Conservation (phyloP, 2,113 vertebrate genomes). For the Onychostruthus taczanowskii region DNA sequence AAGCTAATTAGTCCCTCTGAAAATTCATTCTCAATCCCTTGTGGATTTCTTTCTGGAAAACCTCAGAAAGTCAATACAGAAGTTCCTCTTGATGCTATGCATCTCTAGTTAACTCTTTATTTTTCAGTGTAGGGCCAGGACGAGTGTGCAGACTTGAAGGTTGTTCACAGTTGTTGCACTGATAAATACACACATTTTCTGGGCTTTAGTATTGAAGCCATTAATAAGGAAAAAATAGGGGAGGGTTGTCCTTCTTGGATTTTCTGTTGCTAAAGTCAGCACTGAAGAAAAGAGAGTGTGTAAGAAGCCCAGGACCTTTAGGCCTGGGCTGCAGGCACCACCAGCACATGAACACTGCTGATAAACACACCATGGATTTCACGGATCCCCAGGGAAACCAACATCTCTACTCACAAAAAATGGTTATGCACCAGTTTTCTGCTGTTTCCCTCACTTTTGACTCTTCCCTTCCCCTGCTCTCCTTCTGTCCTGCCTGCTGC, state of each 20-base stretch:
- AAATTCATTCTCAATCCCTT: not conserved
- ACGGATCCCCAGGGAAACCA: not conserved
- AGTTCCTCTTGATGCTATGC: not conserved
- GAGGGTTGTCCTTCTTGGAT: not conserved
- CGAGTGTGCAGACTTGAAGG: not conserved
- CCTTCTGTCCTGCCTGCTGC: not conserved
- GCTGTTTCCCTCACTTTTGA: not conserved
- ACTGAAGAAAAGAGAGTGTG: not conserved
- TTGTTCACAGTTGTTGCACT: not conserved
- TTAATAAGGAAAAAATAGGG: not conserved
- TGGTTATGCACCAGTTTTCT: not conserved
- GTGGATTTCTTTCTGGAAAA: not conserved
- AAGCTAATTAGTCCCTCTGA: constrained; percentile 20
- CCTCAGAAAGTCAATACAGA: not conserved
- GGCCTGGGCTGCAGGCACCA: not conserved
- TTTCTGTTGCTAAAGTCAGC: not conserved
- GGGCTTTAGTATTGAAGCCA: not conserved
- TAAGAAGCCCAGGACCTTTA: not conserved
- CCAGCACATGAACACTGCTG: rapidly evolving
- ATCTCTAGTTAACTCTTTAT: not conserved
- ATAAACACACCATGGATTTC: not conserved
- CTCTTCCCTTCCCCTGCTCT: not conserved
- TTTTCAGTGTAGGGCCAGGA: not conserved
- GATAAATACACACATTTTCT: not conserved
- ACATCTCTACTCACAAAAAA: not conserved